Base-by-base conservation (phyloP, 2,113 vertebrate genomes). In the Podiceps cristatus region DNA sequence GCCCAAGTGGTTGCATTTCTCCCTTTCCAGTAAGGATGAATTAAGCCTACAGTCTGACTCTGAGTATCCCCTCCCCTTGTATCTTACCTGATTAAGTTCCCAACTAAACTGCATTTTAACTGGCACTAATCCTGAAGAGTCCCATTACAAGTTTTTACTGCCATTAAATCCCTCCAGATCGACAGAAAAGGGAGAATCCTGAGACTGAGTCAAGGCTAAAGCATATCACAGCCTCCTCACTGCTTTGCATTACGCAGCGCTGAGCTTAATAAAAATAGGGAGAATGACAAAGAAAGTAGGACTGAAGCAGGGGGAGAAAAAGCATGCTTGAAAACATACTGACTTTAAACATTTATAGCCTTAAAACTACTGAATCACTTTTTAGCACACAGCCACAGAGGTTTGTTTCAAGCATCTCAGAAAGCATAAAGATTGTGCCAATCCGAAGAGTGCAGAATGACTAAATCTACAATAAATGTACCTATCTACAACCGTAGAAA, bases 321-420 rank as follows among this genome's bases (percentile, higher is more conserved):
- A 59, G 25, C 31, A 92, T 74, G 25, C 37, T 68, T 95, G 85
- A 96, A 91, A 94, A 58, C 9, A 10, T 72, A 83, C 29, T 87
- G 69, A 67, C 45, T 96, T 96, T 82, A 96, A 97, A 87, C 35
- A 92, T 82, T 84, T 85, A 89, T 64, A 87, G 47, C 45, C 42
- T 87, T 90, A 96, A 90, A 94, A 90, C 55, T 76, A 96, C 50
- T 17, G 44, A 93, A 90, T 77, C 79, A 44, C 24, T 91, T 94
- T 84, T 89, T 55, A 96, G 63, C 72, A 82, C 19, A 76, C 9
- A 84, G 66, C 29, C 73, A 75, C 33, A 86, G 76, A 76, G 27
- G 29, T 68, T 90, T 94, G 45, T 77, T 81, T 45, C 62, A 90
- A 89, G 91, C 40, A 88, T 58, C 72, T 81, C 74, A 71, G 47